Conservation (phyloP, 2,113 vertebrate genomes). For the Forbesichthys agassizii region DNA sequence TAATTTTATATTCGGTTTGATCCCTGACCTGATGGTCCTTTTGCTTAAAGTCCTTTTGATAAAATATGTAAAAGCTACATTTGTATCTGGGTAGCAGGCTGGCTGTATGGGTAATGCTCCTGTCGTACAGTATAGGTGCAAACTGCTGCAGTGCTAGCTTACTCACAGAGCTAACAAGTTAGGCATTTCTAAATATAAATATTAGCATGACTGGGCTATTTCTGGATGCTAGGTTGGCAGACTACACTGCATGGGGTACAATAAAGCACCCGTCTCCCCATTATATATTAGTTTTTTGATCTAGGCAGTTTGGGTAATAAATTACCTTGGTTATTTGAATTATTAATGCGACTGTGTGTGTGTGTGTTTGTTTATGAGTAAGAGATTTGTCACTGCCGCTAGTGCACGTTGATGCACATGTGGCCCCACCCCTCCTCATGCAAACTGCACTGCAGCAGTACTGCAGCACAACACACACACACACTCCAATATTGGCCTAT, state of each 20-base stretch:
- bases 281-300: too few species aligned
- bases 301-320: too few species aligned
- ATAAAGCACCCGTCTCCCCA: not conserved
- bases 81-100: too few species aligned
- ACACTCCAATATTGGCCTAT: conserved; percentile 21
- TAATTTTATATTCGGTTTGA: too few species aligned
- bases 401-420: conserved; percentile 66
- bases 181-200: conserved; percentile 47
- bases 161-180: conserved; percentile 26
- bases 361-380: conserved; percentile 40
- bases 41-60: too few species aligned
- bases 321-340: not conserved
- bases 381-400: conserved; percentile 59
- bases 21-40: too few species aligned
- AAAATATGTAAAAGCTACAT: too few species aligned
- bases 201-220: conserved; percentile 36
- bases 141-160: conserved; percentile 2
- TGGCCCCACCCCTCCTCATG: conserved; percentile 30
- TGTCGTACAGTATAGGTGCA: not conserved
- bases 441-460: conserved; percentile 65
- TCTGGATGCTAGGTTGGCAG: conserved; percentile 28
- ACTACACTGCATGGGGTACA: conserved; percentile 13
- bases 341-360: not conserved
- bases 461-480: conserved; percentile 59
- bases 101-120: not conserved